Percentiles rank a stretch among this genome's conserved stretches.
These are phyloP conservation scores for Ophioderma brevispina DNA, from an alignment of 35 echinoderm and acorn worm species.

Conservation along the genomic window DNA sequence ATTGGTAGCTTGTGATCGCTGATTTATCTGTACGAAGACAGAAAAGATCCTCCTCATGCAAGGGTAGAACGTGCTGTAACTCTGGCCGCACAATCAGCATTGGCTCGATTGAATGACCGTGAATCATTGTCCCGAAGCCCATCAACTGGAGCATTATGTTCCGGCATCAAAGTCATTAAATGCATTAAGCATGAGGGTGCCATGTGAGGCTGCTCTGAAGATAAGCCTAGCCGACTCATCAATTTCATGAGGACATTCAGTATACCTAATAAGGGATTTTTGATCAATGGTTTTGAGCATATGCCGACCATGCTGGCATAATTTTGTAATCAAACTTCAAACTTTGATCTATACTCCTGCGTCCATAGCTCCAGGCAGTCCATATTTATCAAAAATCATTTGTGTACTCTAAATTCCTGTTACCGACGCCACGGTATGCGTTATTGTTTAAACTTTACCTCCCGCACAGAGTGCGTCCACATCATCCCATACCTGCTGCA, in stretches of 20 bases:
- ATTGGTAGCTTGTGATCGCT: neutral
- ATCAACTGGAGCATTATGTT: neutral
- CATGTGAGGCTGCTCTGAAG: neutral
- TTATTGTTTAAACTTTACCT: neutral
- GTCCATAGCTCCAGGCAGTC: neutral
- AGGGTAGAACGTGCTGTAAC: neutral
- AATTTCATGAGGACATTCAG: neutral
- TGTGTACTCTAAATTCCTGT: neutral
- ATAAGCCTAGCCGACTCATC: neutral
- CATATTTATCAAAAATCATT: neutral
- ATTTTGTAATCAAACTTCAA: neutral
- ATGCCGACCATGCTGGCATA: too few species aligned
- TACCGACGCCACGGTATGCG: neutral
- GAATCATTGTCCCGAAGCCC: neutral
- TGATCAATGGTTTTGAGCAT: neutral
- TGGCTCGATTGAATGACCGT: neutral
- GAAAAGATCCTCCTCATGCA: neutral
- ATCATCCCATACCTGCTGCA: neutral
- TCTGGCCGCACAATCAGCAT: neutral
- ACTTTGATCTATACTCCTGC: too few species aligned
- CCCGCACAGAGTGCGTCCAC: neutral
- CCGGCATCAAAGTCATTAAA: neutral
- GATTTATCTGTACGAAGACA: neutral
- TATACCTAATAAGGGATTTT: neutral
- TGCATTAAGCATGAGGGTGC: neutral